Base-by-base conservation (phyloP, 2,888 invertebrate genomes). In the Loripinus fragilis region DNA sequence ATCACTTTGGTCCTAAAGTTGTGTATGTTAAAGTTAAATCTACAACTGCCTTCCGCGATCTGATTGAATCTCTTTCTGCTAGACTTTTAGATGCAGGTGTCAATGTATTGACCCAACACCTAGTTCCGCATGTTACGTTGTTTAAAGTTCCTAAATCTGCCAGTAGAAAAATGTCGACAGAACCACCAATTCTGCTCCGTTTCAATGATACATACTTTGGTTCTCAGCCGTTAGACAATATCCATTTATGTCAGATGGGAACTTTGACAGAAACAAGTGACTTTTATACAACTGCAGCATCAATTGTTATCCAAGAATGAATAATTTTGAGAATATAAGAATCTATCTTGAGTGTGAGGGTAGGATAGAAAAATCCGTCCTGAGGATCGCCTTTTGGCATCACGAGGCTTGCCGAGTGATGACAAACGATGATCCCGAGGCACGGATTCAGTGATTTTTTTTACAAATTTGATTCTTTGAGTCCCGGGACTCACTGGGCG, bases 71-170 rank as follows among this genome's bases (percentile, higher is more conserved):
- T 20, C 60, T 94, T 20, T 88, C 89, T 72, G 71, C 86, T 25
- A 76, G 85, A 76, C 68, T 94, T n/a, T 72, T 74, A n/a, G 86
- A 89, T 45, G 87, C 83, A 15, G 92, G 91, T 8, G 76, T 93
- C 0, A 86, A 89, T 20, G 89, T 92, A 10, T 87, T 92, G 10
- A 91, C 93, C 15, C 93, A 94, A 90, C 90, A 86, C 12, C 94
- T 86, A 83, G 90, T 91, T 17, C 94, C 94, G 3, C 94, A 94
- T 85, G 88, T 94, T 87, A 94, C 94, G 8, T 72, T 94, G 23
- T 86, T 94, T 80, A 94, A 94, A 71, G 85, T 93, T 0, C 89
- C 89, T 23, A 90, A 8, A 85, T 89, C 2, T 65, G 90, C 33
- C 74, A 87, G 65, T 81, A 89, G 17, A 86, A 89, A 3, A 90